phyloP scores from a whole-genome alignment of 1,140 invertebrate genomes.

The Ceratoteleas bidentatus region DNA sequence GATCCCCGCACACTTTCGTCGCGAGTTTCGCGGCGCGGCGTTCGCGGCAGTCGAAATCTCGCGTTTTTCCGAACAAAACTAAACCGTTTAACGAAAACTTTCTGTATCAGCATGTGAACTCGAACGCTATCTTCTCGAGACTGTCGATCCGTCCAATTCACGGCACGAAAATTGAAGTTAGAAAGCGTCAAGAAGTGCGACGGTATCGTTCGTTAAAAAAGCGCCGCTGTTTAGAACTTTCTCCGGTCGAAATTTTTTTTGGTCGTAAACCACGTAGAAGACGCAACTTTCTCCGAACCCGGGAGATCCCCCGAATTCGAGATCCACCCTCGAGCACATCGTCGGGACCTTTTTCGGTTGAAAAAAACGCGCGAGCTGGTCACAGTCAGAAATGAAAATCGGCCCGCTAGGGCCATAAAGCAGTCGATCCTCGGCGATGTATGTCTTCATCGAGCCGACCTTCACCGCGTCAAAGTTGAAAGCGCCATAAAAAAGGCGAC shows the following conservation, averaged over 20 bases:
- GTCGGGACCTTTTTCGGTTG: too few relatives aligned
- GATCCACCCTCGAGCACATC: too few relatives aligned
- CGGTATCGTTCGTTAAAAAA: constrained; percentile 55
- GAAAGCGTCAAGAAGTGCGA: constrained; percentile 61
- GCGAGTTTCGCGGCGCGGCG: constrained; percentile 24
- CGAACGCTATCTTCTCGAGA: constrained; percentile 47
- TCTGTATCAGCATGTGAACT: constrained; percentile 45
- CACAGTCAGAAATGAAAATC: too few relatives aligned
- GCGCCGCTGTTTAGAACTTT: constrained; percentile 48
- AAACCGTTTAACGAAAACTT: constrained; percentile 38
- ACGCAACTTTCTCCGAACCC: constrained; percentile 72
- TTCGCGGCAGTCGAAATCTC: constrained; percentile 20
- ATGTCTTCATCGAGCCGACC: too few relatives aligned
- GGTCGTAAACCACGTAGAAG: constrained; percentile 40
- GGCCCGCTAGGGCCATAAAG: too few relatives aligned
- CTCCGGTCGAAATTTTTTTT: constrained; percentile 50
- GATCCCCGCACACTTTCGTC: not conserved
- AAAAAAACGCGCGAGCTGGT: too few relatives aligned
- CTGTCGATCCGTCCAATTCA: constrained; percentile 55
- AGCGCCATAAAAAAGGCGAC: too few relatives aligned
- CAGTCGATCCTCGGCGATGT: too few relatives aligned
- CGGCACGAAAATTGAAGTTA: constrained; percentile 60
- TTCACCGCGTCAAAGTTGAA: too few relatives aligned
- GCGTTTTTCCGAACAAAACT: constrained; percentile 24
- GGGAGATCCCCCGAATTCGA: constrained; percentile 64